A percentile compares a stretch with the other conserved stretches of the same genome.
phyloP scores from a whole-genome alignment of 1,140 invertebrate genomes.

The Helicoverpa armigera region DNA sequence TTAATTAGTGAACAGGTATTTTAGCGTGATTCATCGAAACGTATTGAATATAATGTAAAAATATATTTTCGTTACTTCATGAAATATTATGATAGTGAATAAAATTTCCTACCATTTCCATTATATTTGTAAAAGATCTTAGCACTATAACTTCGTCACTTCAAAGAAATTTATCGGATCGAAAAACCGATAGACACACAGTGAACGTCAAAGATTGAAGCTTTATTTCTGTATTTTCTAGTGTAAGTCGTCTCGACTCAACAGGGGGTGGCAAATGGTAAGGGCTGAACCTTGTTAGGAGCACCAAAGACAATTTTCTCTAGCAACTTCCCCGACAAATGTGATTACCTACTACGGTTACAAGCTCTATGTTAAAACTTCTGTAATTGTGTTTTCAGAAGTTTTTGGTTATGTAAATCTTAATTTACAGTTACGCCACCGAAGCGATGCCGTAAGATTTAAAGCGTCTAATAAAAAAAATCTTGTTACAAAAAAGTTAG shows the following conservation, averaged over 20 bases:
- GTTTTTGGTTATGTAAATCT: conserved; percentile 75
- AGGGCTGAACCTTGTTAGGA: conserved; percentile 59
- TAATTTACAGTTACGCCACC: conserved; percentile 63
- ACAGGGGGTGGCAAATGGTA: conserved; percentile 30
- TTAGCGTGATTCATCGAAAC: no score
- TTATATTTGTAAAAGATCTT: conserved; percentile 22
- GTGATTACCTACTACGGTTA: conserved; percentile 70
- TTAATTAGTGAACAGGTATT: no score
- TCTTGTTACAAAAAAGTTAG: not conserved
- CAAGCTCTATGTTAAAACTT: conserved; percentile 73
- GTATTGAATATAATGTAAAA: no score
- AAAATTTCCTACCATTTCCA: not conserved
- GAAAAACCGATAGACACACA: conserved; percentile 25
- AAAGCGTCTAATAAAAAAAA: conserved; percentile 25
- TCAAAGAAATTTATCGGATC: conserved; percentile 23
- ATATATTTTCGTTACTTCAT: no score
- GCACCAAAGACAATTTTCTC: conserved; percentile 75
- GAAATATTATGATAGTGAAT: no score
- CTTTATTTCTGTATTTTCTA: conserved; percentile 36
- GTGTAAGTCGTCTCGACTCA: conserved; percentile 30
- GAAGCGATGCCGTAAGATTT: conserved; percentile 6
- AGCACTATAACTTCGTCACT: not conserved
- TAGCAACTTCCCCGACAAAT: conserved; percentile 71
- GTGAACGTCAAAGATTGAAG: conserved; percentile 34
- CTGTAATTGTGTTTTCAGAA: conserved; percentile 78